Base-by-base conservation (phyloP, 2,888 invertebrate genomes). In the Tipula helvola region DNA sequence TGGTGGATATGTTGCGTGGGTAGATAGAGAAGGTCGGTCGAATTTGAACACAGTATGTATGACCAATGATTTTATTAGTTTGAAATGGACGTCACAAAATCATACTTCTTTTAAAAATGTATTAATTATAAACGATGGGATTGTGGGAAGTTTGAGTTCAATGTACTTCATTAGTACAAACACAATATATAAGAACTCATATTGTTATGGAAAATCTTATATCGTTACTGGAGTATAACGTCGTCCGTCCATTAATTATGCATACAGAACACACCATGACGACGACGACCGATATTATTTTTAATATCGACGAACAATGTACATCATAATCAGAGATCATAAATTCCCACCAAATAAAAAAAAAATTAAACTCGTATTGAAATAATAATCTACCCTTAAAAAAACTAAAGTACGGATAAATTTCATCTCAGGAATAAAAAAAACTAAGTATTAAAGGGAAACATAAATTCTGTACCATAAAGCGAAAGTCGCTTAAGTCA, bases 331-430 rank as follows among this genome's bases (percentile, higher is more conserved):
- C 71, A 71, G 28, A 71, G 71, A 71, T 71, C 71, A 71, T 71
- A 71, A 71, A 71, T 71, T 71, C 71, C 71, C 71, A 71, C 71
- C n/a, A n/a, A n/a, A n/a, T n/a, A 18, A 71, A 71, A 71, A 8
- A 1, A n/a, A 71, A 71, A 71, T 28, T 71, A 71, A 71, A 71
- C 71, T 71, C 71, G 71, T 71, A 71, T 71, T 71, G 71, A 71
- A 71, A 71, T 71, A 71, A 71, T 71, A 71, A 71, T 71, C 71
- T 71, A 71, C 71, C 71, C 71, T 71, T 71, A 71, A 71, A 71
- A 52, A 71, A 71, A 28, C 8, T 71, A 71, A 28, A 71, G 28
- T 71, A 71, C 71, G 71, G 71, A 71, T 71, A 71, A 71, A 71
- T 71, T 71, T 71, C 71, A 71, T 71, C 71, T 71, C 71, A 18